Base-by-base conservation (phyloP, 2,113 vertebrate genomes). In the Acanthochromis polyacanthus region DNA sequence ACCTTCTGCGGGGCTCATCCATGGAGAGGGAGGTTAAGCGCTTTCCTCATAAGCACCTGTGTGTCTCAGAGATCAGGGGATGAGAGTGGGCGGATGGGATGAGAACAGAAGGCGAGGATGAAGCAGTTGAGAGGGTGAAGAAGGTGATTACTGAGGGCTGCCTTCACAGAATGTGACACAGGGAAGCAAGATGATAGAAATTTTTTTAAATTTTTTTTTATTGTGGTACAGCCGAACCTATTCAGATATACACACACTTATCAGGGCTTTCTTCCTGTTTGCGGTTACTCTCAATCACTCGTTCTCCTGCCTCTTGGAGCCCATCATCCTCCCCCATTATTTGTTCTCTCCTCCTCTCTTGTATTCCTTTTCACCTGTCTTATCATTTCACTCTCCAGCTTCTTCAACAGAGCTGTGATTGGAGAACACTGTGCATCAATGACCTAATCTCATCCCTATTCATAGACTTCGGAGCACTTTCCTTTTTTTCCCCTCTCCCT, bases 391-490 rank as follows among this genome's bases (percentile, higher is more conserved):
- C 68, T 67, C 77, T 59, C 57, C 53, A 17, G 14, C 68, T 51
- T 52, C 71, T 81, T 79, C 38, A 60, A 30, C 78, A 16, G 69
- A 38, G 62, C 73, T 71, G 50, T 76, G 85, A 91, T 84, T 84
- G 87, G 75, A 82, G 78, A 53, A 84, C 71, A 53, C 77, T 11
- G 48, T 59, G 40, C 52, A 23, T 72, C 82, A 66, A 56, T 67
- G 75, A 77, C 69, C 79, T 80, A 74, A 81, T 86, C 88, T 91
- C 78, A 74, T 89, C 72, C 75, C 63, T 82, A 88, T 91, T 89
- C 87, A 86, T 81, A 38, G 61, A 45, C 75, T 51, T 65, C 15
- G 53, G 15, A 78, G 70, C 65, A 9, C 53, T n/a, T 20, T 16
- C 53, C 55, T 10, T 8, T 58, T 25, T n/a, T 12, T 0, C 10